Evolutionary conservation across 2,888 invertebrate species (phyloP), one percentile per base, ranked within the genome.

Genomic region (Helleia helle): DNA sequence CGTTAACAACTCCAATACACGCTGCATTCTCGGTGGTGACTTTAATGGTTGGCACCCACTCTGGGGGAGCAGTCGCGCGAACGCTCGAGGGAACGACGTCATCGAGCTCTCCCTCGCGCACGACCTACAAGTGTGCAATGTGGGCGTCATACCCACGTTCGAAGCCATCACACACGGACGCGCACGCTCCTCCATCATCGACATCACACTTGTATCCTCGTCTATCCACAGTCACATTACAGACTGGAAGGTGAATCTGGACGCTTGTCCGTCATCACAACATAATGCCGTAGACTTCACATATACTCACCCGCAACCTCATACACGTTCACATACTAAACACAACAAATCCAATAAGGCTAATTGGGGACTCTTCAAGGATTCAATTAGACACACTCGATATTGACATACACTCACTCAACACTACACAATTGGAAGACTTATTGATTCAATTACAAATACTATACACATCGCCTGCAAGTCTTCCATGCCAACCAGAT

Each of bases 41-140:
- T 28, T 48, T 7, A 50, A 50, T n/a, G 50, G 46, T 0, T 47
- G 47, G 45, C 47, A 50, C n/a, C 41, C 41, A 1, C 6, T 42
- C 0, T 50, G 48, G 47, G 46, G 46, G 0, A 39, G 43, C 28
- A 28, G 2, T 2, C 8, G 4, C 1, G 8, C 39, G 1, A 48
- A 48, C 28, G 1, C 27, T 0, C 31, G 48, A 1, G 48, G 48
- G 0, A 17, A 13, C 1, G 42, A 31, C 0, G 15, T 48, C 1
- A 1, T 37, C 0, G 47, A 48, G 5, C n/a, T 50, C 1, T 24
- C 40, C 2, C 22, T 17, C 8, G 27, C 15, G 3, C 26, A 38
- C 2, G 31, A 40, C 22, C 9, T 48, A 4, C 30, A 13, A 5
- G 4, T 44, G 0, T 46, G 43, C 14, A 51, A 49, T 9, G 8